Evolutionary conservation across 2,797 vertebrate species (phyloP).

Genomic region (Sebastes trivittatus): DNA sequence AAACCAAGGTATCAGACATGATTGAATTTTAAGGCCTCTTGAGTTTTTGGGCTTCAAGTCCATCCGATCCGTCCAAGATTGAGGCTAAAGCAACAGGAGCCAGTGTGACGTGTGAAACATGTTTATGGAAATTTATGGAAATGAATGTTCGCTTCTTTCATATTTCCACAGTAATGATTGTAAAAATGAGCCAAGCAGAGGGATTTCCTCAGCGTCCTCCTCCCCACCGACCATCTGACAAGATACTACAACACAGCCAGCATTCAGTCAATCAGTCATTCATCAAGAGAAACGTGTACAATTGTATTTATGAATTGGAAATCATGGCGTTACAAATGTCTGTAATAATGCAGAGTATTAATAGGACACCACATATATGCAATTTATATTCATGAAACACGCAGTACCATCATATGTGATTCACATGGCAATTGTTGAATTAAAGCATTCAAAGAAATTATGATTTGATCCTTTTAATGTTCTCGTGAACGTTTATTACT

Average conservation of each 20-base stretch:
- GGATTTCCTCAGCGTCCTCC: constrained; percentile 29
- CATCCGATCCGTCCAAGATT: neutral
- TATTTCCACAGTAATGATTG: neutral
- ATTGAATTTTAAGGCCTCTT: constrained; percentile 8
- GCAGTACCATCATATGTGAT: neutral
- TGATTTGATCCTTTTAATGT: neutral
- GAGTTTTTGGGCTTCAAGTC: neutral
- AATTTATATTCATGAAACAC: neutral
- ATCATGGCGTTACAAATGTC: neutral
- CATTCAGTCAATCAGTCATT: neutral
- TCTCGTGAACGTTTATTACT: neutral
- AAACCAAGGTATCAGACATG: neutral
- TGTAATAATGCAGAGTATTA: neutral
- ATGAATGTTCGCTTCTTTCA: constrained; percentile 1
- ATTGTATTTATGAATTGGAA: neutral
- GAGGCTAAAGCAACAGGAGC: constrained; percentile 7
- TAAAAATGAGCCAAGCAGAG: constrained; percentile 15
- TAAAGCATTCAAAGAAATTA: neutral
- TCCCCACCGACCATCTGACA: constrained; percentile 35
- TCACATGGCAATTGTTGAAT: neutral
- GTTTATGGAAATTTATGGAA: constrained; percentile 58
- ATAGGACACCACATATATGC: neutral
- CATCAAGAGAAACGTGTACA: neutral
- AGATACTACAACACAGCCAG: neutral
- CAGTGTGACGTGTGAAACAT: constrained; percentile 12